phyloP scores from a whole-genome alignment of 2,888 invertebrate species.

The Itoplectis maculator region DNA sequence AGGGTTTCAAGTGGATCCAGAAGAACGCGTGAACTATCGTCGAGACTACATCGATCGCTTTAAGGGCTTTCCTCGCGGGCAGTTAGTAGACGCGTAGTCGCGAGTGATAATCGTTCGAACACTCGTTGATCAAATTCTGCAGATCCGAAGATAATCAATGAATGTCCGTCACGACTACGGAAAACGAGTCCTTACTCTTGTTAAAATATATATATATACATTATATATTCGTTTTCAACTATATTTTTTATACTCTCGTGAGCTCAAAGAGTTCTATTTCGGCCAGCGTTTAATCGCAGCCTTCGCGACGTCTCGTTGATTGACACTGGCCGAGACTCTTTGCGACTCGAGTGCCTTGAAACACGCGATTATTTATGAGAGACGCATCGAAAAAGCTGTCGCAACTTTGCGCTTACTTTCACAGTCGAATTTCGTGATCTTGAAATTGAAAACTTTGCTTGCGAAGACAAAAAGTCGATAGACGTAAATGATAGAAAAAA shows the following conservation, averaged over 20 bases:
- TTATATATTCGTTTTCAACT: slow-evolving; percentile 65
- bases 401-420: background rate
- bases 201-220: slow-evolving; percentile 28
- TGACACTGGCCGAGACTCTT: slow-evolving; percentile 45
- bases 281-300: slow-evolving; percentile 41
- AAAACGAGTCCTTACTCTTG: slow-evolving; percentile 47
- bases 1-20: slow-evolving; percentile 89
- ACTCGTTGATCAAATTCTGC: slow-evolving; percentile 8
- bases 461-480: background rate
- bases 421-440: background rate
- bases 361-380: background rate
- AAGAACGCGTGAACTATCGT: slow-evolving; percentile 75
- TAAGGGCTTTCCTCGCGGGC: slow-evolving; percentile 3
- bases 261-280: slow-evolving; percentile 67
- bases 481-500: slow-evolving; percentile 16
- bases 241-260: slow-evolving; percentile 78
- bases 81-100: slow-evolving; percentile 44
- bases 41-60: background rate
- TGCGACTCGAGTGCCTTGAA: slow-evolving; percentile 74
- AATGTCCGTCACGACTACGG: background rate
- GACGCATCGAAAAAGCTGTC: background rate
- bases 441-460: background rate
- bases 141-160: slow-evolving; percentile 13
- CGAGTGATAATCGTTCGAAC: slow-evolving; percentile 16
- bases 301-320: background rate